Evolutionary conservation across 2,797 vertebrate genomes (phyloP).

Genomic region (Malacoraja senta): DNA sequence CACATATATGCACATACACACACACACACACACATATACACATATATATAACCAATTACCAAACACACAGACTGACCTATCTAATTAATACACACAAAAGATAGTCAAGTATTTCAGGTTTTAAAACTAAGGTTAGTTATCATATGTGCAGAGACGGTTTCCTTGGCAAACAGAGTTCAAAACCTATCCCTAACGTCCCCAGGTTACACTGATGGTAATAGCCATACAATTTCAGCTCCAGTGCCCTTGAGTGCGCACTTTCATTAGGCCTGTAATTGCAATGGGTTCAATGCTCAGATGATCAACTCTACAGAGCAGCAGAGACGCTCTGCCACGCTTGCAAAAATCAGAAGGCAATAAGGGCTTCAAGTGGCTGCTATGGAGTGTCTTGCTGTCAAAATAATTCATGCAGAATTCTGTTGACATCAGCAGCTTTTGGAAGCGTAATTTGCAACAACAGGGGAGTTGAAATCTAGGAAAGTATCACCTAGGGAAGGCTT

Average conservation of each 20-base stretch:
- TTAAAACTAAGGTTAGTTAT: slow-evolving; percentile 6
- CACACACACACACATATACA: too few species aligned
- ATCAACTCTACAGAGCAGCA: background rate
- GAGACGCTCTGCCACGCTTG: background rate
- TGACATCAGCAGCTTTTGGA: background rate
- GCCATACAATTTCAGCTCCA: background rate
- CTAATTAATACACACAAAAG: background rate
- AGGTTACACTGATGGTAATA: background rate
- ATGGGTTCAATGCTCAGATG: background rate
- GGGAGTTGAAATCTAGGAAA: background rate
- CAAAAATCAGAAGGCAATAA: background rate
- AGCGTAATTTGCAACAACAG: background rate
- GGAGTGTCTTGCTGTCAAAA: background rate
- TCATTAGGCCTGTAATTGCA: background rate
- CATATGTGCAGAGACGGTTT: background rate
- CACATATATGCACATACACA: too few species aligned
- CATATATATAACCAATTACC: too few species aligned
- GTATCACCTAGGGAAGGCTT: background rate
- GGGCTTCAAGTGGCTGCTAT: too few species aligned
- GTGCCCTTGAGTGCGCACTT: background rate
- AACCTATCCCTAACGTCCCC: background rate
- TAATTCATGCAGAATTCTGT: background rate
- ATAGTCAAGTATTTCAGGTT: background rate
- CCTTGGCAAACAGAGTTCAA: background rate
- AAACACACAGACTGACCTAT: too few species aligned